Conservation (phyloP, 2,797 vertebrate species). For the Melanotaenia maccullochi region DNA sequence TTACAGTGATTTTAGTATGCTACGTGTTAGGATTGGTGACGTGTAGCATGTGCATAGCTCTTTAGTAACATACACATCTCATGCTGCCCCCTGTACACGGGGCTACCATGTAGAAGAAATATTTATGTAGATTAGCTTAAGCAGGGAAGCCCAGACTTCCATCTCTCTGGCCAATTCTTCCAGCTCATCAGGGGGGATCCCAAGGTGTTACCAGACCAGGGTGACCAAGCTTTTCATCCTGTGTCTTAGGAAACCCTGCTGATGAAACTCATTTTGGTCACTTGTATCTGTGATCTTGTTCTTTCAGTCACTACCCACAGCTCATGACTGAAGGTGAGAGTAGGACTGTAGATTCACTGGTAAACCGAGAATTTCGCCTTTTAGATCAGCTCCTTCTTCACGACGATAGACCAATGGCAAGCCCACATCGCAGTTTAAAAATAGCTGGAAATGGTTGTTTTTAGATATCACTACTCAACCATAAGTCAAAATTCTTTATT, state of each 20-base stretch:
- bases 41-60: too few species aligned
- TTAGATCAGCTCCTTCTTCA: background rate
- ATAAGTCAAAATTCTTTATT: constrained; percentile 18
- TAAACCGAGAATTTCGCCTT: background rate
- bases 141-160: background rate
- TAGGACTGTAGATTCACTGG: background rate
- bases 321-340: background rate
- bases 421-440: constrained; percentile 6
- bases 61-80: background rate
- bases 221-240: background rate
- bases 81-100: background rate
- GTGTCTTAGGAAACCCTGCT: too few species aligned
- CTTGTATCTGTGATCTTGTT: background rate
- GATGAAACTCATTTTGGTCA: background rate
- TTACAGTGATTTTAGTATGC: background rate
- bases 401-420: background rate
- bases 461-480: constrained; percentile 18
- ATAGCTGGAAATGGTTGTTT: constrained; percentile 15
- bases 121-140: background rate
- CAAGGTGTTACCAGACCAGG: background rate
- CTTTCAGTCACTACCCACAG: background rate
- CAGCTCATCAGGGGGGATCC: background rate
- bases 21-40: background rate
- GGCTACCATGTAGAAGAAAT: background rate
- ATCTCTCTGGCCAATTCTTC: background rate